Conservation (phyloP, 1,140 invertebrate genomes). For the Proctacanthus coquilletti region DNA sequence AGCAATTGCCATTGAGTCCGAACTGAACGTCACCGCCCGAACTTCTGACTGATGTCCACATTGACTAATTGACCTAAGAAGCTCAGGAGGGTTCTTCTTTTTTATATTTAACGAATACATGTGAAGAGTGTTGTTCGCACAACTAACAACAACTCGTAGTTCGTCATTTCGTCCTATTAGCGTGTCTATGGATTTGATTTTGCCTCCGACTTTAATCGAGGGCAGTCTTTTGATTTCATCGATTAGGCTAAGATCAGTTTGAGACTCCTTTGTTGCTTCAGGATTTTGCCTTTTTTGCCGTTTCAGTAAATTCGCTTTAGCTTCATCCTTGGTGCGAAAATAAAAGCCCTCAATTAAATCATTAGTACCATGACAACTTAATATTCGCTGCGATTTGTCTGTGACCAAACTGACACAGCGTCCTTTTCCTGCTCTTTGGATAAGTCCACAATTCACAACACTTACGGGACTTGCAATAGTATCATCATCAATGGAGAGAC, state of each 20-base stretch:
- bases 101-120: slow-evolving; percentile 41
- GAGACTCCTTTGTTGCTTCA: slow-evolving; percentile 15
- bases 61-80: slow-evolving; percentile 36
- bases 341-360: slow-evolving; percentile 69
- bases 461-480: slow-evolving; percentile 43
- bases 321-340: slow-evolving; percentile 59
- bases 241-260: slow-evolving; percentile 33
- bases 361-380: slow-evolving; percentile 74
- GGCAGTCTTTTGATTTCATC: slow-evolving; percentile 62
- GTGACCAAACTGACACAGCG: slow-evolving; percentile 48
- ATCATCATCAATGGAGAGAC: slow-evolving; percentile 16
- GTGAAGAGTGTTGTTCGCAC: slow-evolving; percentile 53
- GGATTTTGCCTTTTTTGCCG: slow-evolving; percentile 38
- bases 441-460: slow-evolving; percentile 55
- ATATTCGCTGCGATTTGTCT: slow-evolving; percentile 47
- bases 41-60: slow-evolving; percentile 83
- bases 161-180: slow-evolving; percentile 49
- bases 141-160: slow-evolving; percentile 44
- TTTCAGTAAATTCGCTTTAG: slow-evolving; percentile 51
- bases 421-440: slow-evolving; percentile 60
- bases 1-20: slow-evolving; percentile 72
- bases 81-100: slow-evolving; percentile 31
- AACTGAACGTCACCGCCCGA: slow-evolving; percentile 72
- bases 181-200: slow-evolving; percentile 53
- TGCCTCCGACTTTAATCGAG: slow-evolving; percentile 44